phyloP scores from a whole-genome alignment of 2,113 vertebrate genomes.

The Speoplatyrhinus poulsoni region DNA sequence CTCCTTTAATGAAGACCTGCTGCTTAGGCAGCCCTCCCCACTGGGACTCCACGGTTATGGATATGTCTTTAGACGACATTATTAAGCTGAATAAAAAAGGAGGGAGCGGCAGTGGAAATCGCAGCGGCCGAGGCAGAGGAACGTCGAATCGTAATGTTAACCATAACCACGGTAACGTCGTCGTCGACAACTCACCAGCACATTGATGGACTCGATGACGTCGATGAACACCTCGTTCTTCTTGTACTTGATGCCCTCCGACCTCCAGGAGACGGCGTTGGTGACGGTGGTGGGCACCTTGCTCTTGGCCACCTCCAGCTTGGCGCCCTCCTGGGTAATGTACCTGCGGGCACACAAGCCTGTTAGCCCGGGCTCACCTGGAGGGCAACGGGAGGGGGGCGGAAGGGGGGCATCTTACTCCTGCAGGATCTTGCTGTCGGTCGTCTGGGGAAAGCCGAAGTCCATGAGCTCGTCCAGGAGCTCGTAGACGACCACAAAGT shows the following conservation, averaged over 20 bases:
- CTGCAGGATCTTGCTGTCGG: conserved; percentile 94
- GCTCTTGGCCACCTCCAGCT: conserved; percentile 84
- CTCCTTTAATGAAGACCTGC: neutral
- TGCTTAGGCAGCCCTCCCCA: neutral
- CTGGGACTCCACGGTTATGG: conserved; percentile 59
- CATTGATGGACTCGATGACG: conserved; percentile 91
- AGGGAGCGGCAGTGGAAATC: conserved; percentile 69
- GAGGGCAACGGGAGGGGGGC: neutral
- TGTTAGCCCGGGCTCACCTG: too few relatives aligned
- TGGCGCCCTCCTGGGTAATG: conserved; percentile 90
- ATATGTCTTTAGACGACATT: conserved; percentile 96
- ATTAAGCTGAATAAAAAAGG: conserved; percentile 88
- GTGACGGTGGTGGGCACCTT: conserved; percentile 91
- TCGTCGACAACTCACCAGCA: conserved; percentile 79
- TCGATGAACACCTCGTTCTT: conserved; percentile 98
- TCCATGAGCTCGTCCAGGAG: conserved; percentile 96
- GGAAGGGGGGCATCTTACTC: conserved; percentile 78
- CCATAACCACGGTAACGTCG: too few relatives aligned
- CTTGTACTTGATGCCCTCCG: conserved; percentile 91
- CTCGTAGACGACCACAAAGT: conserved; percentile 94
- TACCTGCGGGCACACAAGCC: conserved; percentile 73
- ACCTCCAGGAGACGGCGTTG: conserved; percentile 95
- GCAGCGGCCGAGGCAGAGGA: conserved; percentile 60
- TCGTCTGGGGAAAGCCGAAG: conserved; percentile 95
- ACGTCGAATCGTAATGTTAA: conserved; percentile 62